Base-by-base conservation (phyloP, 2,113 vertebrate genomes). In the Notothenia coriiceps region DNA sequence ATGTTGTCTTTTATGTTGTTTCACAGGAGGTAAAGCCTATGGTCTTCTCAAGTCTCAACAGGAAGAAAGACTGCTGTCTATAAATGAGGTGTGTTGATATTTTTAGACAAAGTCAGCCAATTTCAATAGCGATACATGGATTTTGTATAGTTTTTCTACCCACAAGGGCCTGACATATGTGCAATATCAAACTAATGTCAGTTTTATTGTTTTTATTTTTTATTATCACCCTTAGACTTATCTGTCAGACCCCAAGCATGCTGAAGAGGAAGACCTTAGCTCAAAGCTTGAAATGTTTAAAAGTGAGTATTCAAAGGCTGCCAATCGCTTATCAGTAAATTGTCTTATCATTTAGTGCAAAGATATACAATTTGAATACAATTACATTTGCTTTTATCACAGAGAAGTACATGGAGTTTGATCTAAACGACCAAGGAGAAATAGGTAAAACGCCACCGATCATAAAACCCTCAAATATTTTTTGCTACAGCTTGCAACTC, bases 361-460 rank as follows among this genome's bases (percentile, higher is more conserved):
- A 29, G 1, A 14, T 33, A 29, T 25, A 66, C 0, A 11, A 33
- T 56, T 66, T 35, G 1, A 67, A 43, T 70, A 5, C 52, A 0
- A 73, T n/a, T 40, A 10, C 25, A 40, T 82, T 56, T 82, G 12
- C n/a, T 86, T 86, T 15, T 29, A 20, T 93, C 91, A n/a, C 87
- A 97, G 96, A 93, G 40, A 96, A 96, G 87, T 97, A 95, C 86
- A 94, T 96, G 96, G 96, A 97, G 60, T 96, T 97, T 88, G 96
- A 97, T 88, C 94, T 95, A 3, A 96, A 96, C 4, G 94, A 95
- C 88, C 90, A 96, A 5, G 96, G 95, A 70, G 95, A 96, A 12
- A 95, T 97, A n/a, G 96, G 96, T 97, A 91, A 86, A 54, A 17
- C 0, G 29, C 2, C n/a, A 75, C 11, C 7, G 9, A 2, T 22